Percentiles rank a stretch among this genome's conserved stretches.
Conservation (phyloP, 1,140 invertebrate species). For the Tyrophagus putrescentiae region DNA sequence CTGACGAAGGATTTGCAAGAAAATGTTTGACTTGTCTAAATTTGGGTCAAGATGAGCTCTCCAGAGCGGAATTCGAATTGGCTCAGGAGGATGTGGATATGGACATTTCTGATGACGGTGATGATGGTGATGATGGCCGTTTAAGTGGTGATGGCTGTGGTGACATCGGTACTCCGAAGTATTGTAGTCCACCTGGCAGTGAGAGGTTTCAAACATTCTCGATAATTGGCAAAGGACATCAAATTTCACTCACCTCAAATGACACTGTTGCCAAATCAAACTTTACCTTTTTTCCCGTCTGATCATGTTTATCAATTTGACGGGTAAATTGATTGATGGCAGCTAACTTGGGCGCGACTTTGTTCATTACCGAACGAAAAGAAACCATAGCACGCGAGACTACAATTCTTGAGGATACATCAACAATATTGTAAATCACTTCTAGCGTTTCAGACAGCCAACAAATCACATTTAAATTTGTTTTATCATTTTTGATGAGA, state of each 20-base stretch:
- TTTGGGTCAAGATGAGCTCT: not conserved
- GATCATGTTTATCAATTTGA: not conserved
- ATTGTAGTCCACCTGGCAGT: not conserved
- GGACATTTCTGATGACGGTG: not conserved
- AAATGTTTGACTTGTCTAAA: not conserved
- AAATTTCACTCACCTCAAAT: not conserved
- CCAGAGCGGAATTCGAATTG: conserved; percentile 1
- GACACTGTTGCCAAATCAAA: not conserved
- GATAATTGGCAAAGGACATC: not conserved
- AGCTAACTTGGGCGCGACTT: not conserved
- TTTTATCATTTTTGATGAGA: not conserved
- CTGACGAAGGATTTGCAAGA: not conserved
- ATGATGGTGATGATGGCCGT: not conserved
- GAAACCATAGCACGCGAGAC: not conserved
- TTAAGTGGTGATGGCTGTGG: too few species aligned
- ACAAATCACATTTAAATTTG: not conserved
- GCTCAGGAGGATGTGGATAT: not conserved
- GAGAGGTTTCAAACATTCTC: not conserved
- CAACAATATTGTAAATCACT: not conserved
- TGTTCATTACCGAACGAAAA: not conserved
- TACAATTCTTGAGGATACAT: not conserved
- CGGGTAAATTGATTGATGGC: conserved; percentile 7
- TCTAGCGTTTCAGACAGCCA: not conserved
- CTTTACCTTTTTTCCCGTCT: not conserved
- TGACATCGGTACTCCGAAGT: too few species aligned